Base-by-base conservation (phyloP, 2,888 invertebrate species). In the Sphaerophoria taeniata region DNA sequence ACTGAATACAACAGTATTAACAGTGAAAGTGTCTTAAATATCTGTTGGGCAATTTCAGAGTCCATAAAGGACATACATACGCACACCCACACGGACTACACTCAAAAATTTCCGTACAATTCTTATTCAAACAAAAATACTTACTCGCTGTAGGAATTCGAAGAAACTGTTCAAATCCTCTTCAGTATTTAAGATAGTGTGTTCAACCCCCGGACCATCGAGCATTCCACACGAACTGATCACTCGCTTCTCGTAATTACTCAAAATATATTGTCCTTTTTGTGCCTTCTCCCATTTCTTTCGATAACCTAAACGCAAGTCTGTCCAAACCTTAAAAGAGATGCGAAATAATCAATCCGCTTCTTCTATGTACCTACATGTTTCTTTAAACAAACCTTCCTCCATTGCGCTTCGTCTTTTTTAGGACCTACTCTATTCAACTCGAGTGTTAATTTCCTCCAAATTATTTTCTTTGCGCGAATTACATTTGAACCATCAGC, bases 331-430 rank as follows among this genome's bases (percentile, higher is more conserved):
- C 74, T 78, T 43, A 5, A 58, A 36, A 12, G 2, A 31, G 11
- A 36, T 3, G 2, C 12, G 9, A 24, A 24, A 24, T 24, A 24
- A 24, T 24, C 24, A 24, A 24, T 24, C 24, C 24, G 24, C 1
- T 24, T 24, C 24, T 24, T 24, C 2, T 24, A 24, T 24, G 9
- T 43, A 43, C 9, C 2, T 43, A 43, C 43, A 24, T 24, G 24
- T 24, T 24, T 24, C 24, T 24, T 43, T 11, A 63, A 53, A 49
- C 11, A 9, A 43, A 78, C 78, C 78, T 69, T 79, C 33, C 60
- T 79, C 79, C 79, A 79, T 16, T 79, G 79, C 0, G n/a, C 3
- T 31, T 53, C 33, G 6, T 69, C 61, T 55, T 74, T 74, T 16
- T 33, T 14, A 3, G 65, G 73, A 14, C 79, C 79, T 47, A 43